Evolutionary conservation across 2,888 invertebrate species (phyloP), one percentile per base, ranked within the genome.

Genomic region (Apantesis nais): DNA sequence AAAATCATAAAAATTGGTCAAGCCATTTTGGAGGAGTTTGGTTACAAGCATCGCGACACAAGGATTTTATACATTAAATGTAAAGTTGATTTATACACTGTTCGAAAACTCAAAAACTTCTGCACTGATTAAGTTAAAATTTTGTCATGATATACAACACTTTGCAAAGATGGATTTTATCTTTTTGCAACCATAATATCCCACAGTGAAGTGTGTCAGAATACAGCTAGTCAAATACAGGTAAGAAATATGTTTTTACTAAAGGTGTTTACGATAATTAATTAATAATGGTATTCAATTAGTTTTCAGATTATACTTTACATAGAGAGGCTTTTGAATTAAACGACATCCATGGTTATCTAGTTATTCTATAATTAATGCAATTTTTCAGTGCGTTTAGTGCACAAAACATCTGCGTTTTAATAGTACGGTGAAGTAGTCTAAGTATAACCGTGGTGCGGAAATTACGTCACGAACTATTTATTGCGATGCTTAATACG

Each of bases 391-490:
- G 22, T 58, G 41, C 19, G 4, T 55, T n/a, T n/a, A n/a, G n/a
- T n/a, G n/a, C n/a, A 55, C 55, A 4, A 41, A 67, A 60, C 66
- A 67, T 67, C 66, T 67, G 66, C 66, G 41, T 60, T 16, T 60
- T 60, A 61, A 19, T 31, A 9, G 22, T 25, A 25, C 55, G 25
- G 12, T 55, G 25, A 52, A 52, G 22, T n/a, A 52, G 52, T 55
- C 25, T 52, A 25, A 11, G n/a, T 55, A 25, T 25, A 25, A 25
- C n/a, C 48, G 9, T n/a, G 55, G 12, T 55, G 55, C 55, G 25
- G 25, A 55, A 55, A 55, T 55, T 55, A 14, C 55, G 55, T 55
- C 12, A 55, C 55, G 55, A 12, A 3, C 25, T 25, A 55, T 52
- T n/a, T 52, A n/a, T n/a, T 52, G 11, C 55, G n/a, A n/a, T 52